Conservation (phyloP, 2,888 invertebrate species). For the Sisyra nigra region DNA sequence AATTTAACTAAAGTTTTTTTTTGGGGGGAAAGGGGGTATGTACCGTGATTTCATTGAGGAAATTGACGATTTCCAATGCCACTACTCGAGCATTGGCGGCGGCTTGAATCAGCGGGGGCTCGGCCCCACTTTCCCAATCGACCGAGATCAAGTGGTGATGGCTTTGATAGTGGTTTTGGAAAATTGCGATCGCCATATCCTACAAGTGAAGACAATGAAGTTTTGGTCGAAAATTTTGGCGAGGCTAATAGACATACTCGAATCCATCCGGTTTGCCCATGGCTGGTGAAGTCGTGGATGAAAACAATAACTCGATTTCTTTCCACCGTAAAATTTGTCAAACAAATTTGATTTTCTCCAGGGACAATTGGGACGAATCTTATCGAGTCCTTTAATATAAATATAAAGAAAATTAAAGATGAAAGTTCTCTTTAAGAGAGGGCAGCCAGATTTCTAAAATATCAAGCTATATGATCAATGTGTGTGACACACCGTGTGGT, state of each 20-base stretch:
- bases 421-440: too few species aligned
- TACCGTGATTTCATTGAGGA: slow-evolving; percentile 27
- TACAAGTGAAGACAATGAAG: slow-evolving; percentile 6
- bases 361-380: too few species aligned
- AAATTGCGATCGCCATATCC: slow-evolving; percentile 15
- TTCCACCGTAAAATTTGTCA: too few species aligned
- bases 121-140: slow-evolving; percentile 34
- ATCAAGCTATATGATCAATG: too few species aligned
- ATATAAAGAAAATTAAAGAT: too few species aligned
- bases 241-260: slow-evolving; percentile 17
- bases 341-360: too few species aligned
- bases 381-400: too few species aligned
- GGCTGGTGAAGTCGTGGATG: slow-evolving; percentile 29
- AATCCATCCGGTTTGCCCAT: slow-evolving; percentile 27
- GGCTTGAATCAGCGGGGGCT: slow-evolving; percentile 36
- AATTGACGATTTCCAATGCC: slow-evolving; percentile 29
- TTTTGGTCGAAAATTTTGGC: neutral
- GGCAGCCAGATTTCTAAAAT: too few species aligned
- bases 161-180: slow-evolving; percentile 19
- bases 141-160: slow-evolving; percentile 25
- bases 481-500: too few species aligned
- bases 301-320: too few species aligned
- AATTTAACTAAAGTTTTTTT: slow-evolving; percentile 1
- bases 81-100: slow-evolving; percentile 39
- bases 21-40: slow-evolving; percentile 9